phyloP scores from a whole-genome alignment of 2,888 invertebrate genomes.

The Argyresthia goedartella region DNA sequence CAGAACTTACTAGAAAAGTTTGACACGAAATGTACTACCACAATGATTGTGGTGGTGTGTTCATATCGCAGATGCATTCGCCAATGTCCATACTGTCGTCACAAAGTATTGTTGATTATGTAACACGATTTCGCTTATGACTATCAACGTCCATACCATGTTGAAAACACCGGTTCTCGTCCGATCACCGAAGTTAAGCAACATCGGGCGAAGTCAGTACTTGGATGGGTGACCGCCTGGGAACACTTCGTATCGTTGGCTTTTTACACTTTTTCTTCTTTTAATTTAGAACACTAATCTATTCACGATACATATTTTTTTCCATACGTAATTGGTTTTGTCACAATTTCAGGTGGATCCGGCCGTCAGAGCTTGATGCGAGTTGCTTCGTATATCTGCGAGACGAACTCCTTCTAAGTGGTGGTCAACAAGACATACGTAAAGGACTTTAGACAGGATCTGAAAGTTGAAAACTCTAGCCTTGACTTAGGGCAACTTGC shows the following conservation, averaged over 20 bases:
- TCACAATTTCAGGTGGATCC: constrained; percentile 78
- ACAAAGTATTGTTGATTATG: too few relatives aligned
- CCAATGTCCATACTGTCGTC: too few relatives aligned
- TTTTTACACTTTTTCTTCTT: constrained; percentile 16
- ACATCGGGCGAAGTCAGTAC: constrained; percentile 16
- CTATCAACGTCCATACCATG: constrained; percentile 40
- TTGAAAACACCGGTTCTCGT: constrained; percentile 25
- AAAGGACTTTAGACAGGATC: constrained; percentile 84
- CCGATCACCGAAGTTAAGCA: constrained; percentile 17
- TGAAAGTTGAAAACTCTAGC: constrained; percentile 71
- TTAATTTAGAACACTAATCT: too few relatives aligned
- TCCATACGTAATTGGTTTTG: background rate
- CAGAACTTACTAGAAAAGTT: too few relatives aligned
- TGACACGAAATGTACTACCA: too few relatives aligned
- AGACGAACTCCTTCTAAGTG: constrained; percentile 82
- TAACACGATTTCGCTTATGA: background rate
- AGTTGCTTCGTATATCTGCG: constrained; percentile 84
- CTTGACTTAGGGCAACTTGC: too few relatives aligned
- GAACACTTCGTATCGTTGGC: constrained; percentile 33
- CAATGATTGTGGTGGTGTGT: too few relatives aligned
- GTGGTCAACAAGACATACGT: constrained; percentile 84
- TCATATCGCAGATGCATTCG: too few relatives aligned
- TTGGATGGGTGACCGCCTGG: constrained; percentile 32
- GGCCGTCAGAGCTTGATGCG: constrained; percentile 86
- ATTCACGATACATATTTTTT: background rate